phyloP scores from a whole-genome alignment of 2,797 vertebrate species.

The Enoplosus armatus region DNA sequence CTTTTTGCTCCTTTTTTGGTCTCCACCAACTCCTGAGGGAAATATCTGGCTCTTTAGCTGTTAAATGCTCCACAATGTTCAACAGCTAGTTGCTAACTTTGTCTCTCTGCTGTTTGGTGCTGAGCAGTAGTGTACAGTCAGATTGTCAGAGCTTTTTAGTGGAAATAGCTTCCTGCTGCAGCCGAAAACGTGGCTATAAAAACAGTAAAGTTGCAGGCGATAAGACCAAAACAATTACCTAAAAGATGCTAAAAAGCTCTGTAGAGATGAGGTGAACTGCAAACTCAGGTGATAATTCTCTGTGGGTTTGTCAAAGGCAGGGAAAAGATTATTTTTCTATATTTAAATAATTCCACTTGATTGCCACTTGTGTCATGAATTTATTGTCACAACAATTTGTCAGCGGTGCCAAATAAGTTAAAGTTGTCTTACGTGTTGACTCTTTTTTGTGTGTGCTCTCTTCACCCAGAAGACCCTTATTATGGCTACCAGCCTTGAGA shows the following conservation, averaged over 20 bases:
- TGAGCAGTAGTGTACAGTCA: neutral
- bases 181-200: neutral
- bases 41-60: neutral
- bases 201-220: neutral
- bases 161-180: neutral
- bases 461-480: slow-evolving; percentile 78
- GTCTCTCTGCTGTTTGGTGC: neutral
- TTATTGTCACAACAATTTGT: neutral
- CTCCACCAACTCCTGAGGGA: neutral
- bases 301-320: too few relatives aligned
- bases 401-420: neutral
- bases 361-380: neutral
- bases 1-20: neutral
- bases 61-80: neutral
- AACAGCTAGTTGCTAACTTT: neutral
- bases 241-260: too few relatives aligned
- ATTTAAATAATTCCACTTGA: neutral
- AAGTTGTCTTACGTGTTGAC: neutral
- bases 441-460: slow-evolving; percentile 31
- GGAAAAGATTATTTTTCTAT: neutral
- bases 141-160: neutral
- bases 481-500: slow-evolving; percentile 82
- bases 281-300: neutral
- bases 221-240: too few relatives aligned
- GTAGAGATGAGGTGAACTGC: too few relatives aligned